phyloP scores from a whole-genome alignment of 2,888 invertebrate genomes.

The Spodoptera littoralis region DNA sequence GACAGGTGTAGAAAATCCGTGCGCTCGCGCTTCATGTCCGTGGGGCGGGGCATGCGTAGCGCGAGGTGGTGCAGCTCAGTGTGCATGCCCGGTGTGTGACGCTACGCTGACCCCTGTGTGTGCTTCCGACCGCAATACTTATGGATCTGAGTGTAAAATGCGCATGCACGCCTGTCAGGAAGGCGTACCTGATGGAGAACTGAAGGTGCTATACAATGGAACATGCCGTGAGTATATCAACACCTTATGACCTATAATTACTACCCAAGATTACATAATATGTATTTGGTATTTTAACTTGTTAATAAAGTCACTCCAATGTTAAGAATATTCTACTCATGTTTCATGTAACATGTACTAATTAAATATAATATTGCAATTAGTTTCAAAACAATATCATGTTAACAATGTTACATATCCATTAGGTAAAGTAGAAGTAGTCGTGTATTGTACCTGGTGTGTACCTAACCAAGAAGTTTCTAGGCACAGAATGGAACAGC shows the following conservation, averaged over 20 bases:
- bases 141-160: slow-evolving; percentile 95
- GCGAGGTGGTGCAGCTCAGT: slow-evolving; percentile 90
- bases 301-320: not conserved
- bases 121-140: slow-evolving; percentile 93
- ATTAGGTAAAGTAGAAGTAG: not conserved
- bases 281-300: no score
- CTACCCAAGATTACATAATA: no score
- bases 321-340: not conserved
- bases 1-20: slow-evolving; percentile 88
- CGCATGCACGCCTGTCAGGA: slow-evolving; percentile 94
- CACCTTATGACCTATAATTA: not conserved
- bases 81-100: slow-evolving; percentile 93
- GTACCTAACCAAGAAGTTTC: slow-evolving; percentile 4
- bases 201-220: slow-evolving; percentile 90
- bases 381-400: not conserved
- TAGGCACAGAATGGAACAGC: slow-evolving; percentile 18
- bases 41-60: slow-evolving; percentile 91
- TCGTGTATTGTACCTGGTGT: slow-evolving; percentile 1
- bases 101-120: slow-evolving; percentile 93
- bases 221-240: slow-evolving; percentile 82
- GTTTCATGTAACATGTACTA: no score
- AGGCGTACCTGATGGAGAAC: slow-evolving; percentile 90
- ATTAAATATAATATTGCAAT: no score
- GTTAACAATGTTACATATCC: not conserved
- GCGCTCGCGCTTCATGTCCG: slow-evolving; percentile 89